Evolutionary conservation across 2,113 vertebrate species (phyloP), one percentile per base, ranked within the genome.

Genomic region (Paralichthys olivaceus): DNA sequence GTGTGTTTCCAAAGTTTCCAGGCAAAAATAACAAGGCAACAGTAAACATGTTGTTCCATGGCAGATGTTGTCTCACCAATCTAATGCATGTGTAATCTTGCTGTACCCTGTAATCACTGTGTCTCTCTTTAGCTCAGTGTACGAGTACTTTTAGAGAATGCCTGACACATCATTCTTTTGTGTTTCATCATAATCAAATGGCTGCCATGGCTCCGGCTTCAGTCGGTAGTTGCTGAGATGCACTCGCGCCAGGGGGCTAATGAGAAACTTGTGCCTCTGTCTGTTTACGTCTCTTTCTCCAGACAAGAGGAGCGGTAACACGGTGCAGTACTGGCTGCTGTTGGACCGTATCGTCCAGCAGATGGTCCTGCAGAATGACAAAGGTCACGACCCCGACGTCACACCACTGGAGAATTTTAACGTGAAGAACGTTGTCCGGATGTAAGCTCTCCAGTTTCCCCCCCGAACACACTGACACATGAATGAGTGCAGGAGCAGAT

Each of bases 361-460:
- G 88, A 98, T 99, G 34, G 98, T 99, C 80, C 94, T 99, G 85
- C 98, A 99, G 84, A 99, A 96, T 77, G 97, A 99, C 92, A 99
- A 98, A 94, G 98, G 97, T 89, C 97, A 98, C 72, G 98, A 99
- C 91, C 97, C 97, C 0, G 97, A 99, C 0, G 95, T 95, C 79
- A 96, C 98, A 17, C 97, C 97, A 65, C 91, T 99, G 93, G 98
- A 99, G 93, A 99, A 99, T 89, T 99, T 99, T 91, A 98, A 99
- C 80, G 98, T 99, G 88, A 99, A 97, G 93, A 99, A 99, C 0
- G 97, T 99, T 0, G 97, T 99, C 70, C 95, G 97, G 86, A 99
- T 99, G 98, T 99, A 90, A 98, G 98, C 92, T 66, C 23, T 32
- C 22, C 2, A 5, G 20, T 69, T 57, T 49, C 22, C 58, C 49